Percentiles rank a stretch among this genome's conserved stretches.
Conservation (phyloP, 2,113 vertebrate species). For the Lycaon pictus region DNA sequence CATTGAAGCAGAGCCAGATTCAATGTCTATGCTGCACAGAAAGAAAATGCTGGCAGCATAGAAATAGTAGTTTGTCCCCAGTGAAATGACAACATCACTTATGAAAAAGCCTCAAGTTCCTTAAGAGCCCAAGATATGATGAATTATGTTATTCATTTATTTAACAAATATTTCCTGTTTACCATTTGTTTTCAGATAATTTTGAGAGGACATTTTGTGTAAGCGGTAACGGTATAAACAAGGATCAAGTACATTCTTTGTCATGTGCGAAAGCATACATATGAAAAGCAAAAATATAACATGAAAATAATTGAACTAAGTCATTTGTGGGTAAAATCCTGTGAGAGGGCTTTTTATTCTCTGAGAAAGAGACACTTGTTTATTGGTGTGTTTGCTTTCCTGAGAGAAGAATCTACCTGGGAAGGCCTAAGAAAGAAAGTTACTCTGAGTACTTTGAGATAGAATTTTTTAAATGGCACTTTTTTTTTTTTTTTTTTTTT, state of each 20-base stretch:
- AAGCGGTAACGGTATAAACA: neutral
- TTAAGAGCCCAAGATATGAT: slow-evolving; percentile 29
- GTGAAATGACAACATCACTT: slow-evolving; percentile 34
- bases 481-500: too few relatives aligned
- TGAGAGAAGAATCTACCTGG: neutral
- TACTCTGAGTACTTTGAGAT: neutral
- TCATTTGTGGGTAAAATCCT: neutral
- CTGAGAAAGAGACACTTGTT: neutral
- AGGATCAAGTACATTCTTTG: neutral
- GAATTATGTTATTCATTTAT: slow-evolving; percentile 44
- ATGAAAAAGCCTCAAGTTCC: neutral
- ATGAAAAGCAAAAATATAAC: neutral
- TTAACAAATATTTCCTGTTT: slow-evolving; percentile 56
- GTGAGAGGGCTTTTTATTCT: neutral
- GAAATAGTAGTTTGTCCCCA: slow-evolving; percentile 18
- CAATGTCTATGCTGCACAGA: neutral
- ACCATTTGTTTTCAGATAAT: neutral
- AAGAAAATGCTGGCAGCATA: slow-evolving; percentile 51
- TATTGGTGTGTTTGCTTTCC: neutral
- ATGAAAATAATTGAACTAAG: neutral
- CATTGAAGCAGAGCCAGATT: slow-evolving; percentile 65
- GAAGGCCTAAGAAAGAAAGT: neutral
- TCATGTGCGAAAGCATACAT: neutral
- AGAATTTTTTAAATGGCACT: neutral
- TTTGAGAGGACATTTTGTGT: neutral